Evolutionary conservation across 2,888 invertebrate species (phyloP), one percentile per base, ranked within the genome.

Genomic region (Epistrophe grossulariae): DNA sequence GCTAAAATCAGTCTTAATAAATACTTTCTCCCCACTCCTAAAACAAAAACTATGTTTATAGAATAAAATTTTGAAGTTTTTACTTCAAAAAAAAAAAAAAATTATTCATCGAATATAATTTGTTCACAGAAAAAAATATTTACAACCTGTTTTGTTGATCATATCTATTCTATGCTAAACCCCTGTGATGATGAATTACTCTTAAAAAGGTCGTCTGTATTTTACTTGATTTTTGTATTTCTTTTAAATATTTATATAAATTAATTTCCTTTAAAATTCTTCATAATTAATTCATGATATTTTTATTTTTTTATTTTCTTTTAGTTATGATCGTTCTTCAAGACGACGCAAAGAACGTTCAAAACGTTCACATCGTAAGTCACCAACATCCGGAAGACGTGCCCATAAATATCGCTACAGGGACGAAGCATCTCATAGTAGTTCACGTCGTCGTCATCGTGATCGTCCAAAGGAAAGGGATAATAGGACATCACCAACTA

Each of bases 361-460:
- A 93, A 97, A 97, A 93, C 95, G 97, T 90, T 97, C 97, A 91
- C 95, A 97, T 89, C 95, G 97, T 92, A 97, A 97, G 89, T 97
- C 97, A 88, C 96, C 96, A 88, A 96, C 95, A 90, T 96, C 96
- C 91, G 96, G 96, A 91, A 95, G 96, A 89, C 95, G 96, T 91
- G 95, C 95, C 91, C 96, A 96, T 92, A 94, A 94, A 82, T 94
- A 94, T 90, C 94, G 94, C 89, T 93, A 93, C 90, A 92, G 92
- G 91, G 91, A 92, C 88, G 92, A 92, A 85, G 90, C 92, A 77
- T 92, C 93, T 50, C 91, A 93, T 87, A 93, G 92, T 76, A 92
- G 91, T 89, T 92, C 93, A 73, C 90, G 92, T 71, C 91, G 93
- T 81, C 91, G 92, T 31, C 91, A 92, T 89, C 93, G 93, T 71